Percentiles rank a stretch among this genome's conserved stretches.
Conservation (phyloP, 1,140 invertebrate genomes). For the Arctopsyche grandis region DNA sequence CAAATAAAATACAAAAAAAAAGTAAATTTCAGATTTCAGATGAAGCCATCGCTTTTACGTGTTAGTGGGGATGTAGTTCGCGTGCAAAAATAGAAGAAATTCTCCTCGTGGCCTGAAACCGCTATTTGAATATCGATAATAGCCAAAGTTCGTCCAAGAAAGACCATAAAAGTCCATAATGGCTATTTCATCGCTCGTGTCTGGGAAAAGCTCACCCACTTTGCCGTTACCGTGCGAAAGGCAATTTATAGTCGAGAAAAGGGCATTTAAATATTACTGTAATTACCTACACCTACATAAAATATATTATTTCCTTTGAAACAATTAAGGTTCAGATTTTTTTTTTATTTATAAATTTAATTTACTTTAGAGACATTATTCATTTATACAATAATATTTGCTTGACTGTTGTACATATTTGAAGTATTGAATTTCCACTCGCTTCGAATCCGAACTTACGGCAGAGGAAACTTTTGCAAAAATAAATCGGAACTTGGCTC, state of each 20-base stretch:
- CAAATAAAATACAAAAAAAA: too few relatives aligned
- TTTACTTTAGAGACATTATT: neutral
- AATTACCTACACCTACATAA: too few relatives aligned
- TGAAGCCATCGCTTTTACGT: neutral
- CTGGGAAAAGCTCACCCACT: slow-evolving; percentile 7
- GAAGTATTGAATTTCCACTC: neutral
- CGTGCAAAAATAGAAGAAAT: slow-evolving; percentile 21
- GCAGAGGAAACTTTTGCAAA: neutral
- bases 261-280: too few relatives aligned
- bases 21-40: neutral
- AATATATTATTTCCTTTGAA: too few relatives aligned
- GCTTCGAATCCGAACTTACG: neutral
- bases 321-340: neutral
- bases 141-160: slow-evolving; percentile 37
- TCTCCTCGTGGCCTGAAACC: slow-evolving; percentile 10
- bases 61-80: neutral
- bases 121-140: slow-evolving; percentile 52
- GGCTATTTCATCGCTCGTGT: slow-evolving; percentile 43
- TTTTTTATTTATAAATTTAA: neutral
- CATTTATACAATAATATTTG: neutral
- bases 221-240: neutral
- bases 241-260: neutral
- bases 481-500: neutral
- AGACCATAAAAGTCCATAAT: slow-evolving; percentile 47
- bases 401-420: neutral